A percentile compares a stretch with the other conserved stretches of the same genome.
phyloP scores from a whole-genome alignment of 2,888 invertebrate species.

The Drosophila setosimentum region DNA sequence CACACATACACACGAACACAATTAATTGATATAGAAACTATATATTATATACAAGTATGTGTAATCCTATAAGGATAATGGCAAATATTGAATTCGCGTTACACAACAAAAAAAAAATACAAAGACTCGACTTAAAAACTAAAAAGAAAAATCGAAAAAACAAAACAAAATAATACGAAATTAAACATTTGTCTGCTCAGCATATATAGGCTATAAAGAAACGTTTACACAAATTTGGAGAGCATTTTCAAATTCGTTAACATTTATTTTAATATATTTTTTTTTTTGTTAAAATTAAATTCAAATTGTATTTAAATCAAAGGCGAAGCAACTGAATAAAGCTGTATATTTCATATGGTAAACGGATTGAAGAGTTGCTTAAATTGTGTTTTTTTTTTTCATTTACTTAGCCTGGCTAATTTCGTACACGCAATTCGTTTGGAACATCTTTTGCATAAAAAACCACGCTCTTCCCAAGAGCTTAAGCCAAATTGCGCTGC shows the following conservation, averaged over 20 bases:
- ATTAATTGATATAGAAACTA: conserved; percentile 63
- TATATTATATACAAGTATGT: conserved; percentile 57
- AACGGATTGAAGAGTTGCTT: conserved; percentile 10
- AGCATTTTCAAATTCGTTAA: conserved; percentile 10
- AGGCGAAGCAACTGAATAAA: conserved; percentile 70
- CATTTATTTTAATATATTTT: conserved; percentile 34
- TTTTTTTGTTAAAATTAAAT: conserved; percentile 58
- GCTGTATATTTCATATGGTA: conserved; percentile 80
- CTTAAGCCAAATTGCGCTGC: conserved; percentile 47
- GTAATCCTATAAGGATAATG: conserved; percentile 72
- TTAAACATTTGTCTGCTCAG: conserved; percentile 67
- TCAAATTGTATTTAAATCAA: conserved; percentile 66
- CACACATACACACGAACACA: conserved; percentile 26
- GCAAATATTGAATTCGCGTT: conserved; percentile 71
- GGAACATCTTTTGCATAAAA: conserved; percentile 52
- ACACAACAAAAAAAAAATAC: conserved; percentile 59
- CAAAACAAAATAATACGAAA: conserved; percentile 35
- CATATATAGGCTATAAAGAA: conserved; percentile 62
- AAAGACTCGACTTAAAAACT: conserved; percentile 73
- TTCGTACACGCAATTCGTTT: conserved; percentile 40
- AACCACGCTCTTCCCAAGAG: conserved; percentile 48
- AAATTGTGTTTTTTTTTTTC: neutral
- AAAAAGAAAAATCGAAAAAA: conserved; percentile 12
- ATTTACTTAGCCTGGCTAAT: conserved; percentile 12
- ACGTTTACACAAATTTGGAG: conserved; percentile 21